These are phyloP conservation scores for Microctonus aethiopoides DNA, from an alignment of 2,888 invertebrate genomes.

Conservation along the genomic window DNA sequence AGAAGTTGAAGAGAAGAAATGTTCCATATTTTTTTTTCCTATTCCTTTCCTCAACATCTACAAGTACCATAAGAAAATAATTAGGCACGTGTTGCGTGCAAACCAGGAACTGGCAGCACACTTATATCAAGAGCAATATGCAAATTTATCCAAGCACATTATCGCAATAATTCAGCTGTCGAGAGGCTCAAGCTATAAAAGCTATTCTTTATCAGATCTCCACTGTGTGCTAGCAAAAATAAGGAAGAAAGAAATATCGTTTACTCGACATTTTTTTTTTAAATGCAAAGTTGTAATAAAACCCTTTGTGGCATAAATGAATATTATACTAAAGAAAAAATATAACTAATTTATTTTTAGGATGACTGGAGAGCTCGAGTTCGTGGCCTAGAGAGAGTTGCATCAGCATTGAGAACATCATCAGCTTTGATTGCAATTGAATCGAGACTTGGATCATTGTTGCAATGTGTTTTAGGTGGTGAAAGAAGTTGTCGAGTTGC, in stretches of 20 bases:
- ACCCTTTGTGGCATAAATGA: not conserved
- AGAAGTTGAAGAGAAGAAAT: constrained; percentile 14
- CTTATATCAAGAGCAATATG: constrained; percentile 40
- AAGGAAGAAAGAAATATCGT: not conserved
- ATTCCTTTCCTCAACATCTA: not conserved
- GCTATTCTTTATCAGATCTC: constrained; percentile 18
- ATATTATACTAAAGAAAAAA: too few species aligned
- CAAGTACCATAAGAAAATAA: constrained; percentile 55
- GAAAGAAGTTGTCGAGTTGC: constrained; percentile 71
- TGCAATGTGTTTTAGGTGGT: constrained; percentile 74
- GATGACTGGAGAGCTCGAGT: constrained; percentile 72
- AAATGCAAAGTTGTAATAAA: not conserved
- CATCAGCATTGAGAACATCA: constrained; percentile 69
- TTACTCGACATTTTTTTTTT: not conserved
- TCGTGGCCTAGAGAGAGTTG: constrained; percentile 72
- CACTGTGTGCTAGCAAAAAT: not conserved
- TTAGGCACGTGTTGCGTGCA: constrained; percentile 60
- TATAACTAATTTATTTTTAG: constrained; percentile 54
- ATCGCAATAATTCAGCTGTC: constrained; percentile 38
- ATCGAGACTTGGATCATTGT: constrained; percentile 73
- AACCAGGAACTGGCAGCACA: constrained; percentile 37
- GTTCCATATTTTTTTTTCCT: not conserved
- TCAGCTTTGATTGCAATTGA: constrained; percentile 70
- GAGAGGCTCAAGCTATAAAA: constrained; percentile 15
- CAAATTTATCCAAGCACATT: constrained; percentile 43